Evolutionary conservation across 2,113 vertebrate species (phyloP), one percentile per base, ranked within the genome.

Genomic region (Hypanus sabinus): DNA sequence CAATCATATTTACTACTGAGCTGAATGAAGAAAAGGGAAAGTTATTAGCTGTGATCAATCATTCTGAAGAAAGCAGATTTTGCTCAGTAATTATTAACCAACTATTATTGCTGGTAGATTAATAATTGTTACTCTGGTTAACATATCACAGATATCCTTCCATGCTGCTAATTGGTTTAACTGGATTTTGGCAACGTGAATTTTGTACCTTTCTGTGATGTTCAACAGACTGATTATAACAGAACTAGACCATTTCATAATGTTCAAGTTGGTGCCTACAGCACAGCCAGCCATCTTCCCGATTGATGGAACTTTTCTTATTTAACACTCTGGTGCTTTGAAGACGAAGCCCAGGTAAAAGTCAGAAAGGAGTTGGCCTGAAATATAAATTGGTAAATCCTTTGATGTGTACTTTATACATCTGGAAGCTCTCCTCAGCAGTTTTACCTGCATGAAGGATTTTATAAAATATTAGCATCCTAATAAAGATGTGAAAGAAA

Each of bases 11-110:
- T 5, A 33, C 20, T 90, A 62, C 55, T 88, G 85, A 88, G n/a
- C 60, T 8, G 14, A 90, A 18, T 65, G 3, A 90, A 33, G 85
- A 62, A 65, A 90, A 90, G n/a, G 60, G 60, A 65, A 90, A 65
- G 60, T 33, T 90, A n/a, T 90, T 65, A 18, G 60, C 18, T 65
- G 16, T 20, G 60, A 88, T 90, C 85, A 90, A 65, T 90, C 85
- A 90, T 65, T 65, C 57, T 65, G 85, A 33, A 18, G 30, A 33
- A 8, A 90, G 65, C 60, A 27, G 38, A 90, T 6, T 65, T 90
- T 68, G 65, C 60, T 90, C 16, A 90, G 57, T 33, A 65, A 90
- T 65, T 90, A 90, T 90, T 90, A 90, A 90, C 85, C 85, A 90
- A 90, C 65, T 20, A 90, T 65, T 18, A 90, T 65, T 65, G 62